Evolutionary conservation across 2,797 vertebrate genomes (phyloP).

Genomic region (Microctenopoma lineatum): DNA sequence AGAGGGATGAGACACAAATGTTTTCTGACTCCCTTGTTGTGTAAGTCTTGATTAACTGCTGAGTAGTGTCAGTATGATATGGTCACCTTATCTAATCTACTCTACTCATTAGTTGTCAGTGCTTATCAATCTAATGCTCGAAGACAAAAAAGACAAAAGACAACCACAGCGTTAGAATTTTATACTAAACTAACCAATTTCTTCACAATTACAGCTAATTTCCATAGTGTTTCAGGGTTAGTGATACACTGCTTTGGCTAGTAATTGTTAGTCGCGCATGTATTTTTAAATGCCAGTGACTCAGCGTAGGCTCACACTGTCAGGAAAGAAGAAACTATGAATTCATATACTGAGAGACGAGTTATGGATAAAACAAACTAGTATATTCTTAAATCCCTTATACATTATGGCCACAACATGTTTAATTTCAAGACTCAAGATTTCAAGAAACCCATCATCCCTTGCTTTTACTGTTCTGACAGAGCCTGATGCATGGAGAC

Average conservation of each 20-base stretch:
- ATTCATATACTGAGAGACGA: background rate
- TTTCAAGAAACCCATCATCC: background rate
- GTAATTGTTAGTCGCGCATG: background rate
- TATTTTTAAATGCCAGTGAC: background rate
- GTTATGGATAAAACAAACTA: background rate
- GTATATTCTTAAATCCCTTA: background rate
- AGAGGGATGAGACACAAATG: constrained; percentile 22
- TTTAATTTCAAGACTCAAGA: constrained; percentile 7
- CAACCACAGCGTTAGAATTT: background rate
- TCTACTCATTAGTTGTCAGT: constrained; percentile 20
- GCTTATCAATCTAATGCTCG: constrained; percentile 21
- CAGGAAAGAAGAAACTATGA: background rate
- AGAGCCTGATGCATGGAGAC: constrained; percentile 49
- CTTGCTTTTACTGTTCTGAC: constrained; percentile 17
- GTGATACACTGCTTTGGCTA: background rate
- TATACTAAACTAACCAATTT: background rate
- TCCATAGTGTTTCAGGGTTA: background rate
- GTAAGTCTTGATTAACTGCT: constrained; percentile 42
- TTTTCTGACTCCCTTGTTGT: constrained; percentile 35
- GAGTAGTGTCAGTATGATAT: constrained; percentile 21
- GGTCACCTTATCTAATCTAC: constrained; percentile 21
- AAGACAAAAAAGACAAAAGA: constrained; percentile 8
- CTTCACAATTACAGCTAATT: background rate
- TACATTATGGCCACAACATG: constrained; percentile 4
- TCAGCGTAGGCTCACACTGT: background rate